phyloP scores from a whole-genome alignment of 2,797 vertebrate species.

The Myotis planiceps region DNA sequence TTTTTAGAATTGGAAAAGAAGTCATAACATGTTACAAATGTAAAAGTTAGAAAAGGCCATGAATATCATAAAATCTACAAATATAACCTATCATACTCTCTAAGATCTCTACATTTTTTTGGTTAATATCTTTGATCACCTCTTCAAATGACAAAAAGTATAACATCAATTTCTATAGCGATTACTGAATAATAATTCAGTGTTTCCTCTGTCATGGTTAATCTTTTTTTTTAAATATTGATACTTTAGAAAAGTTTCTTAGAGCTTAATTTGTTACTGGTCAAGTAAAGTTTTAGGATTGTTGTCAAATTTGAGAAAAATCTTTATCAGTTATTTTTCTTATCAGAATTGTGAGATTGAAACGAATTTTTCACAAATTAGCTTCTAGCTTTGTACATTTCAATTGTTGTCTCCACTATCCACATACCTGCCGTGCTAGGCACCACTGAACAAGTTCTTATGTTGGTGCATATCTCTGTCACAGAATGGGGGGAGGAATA shows the following conservation, averaged over 20 bases:
- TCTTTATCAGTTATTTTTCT: background rate
- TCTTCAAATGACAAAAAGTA: background rate
- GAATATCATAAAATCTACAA: constrained; percentile 26
- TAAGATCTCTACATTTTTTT: background rate
- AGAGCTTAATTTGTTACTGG: background rate
- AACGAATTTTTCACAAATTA: background rate
- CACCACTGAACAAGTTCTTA: background rate
- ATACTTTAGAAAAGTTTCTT: background rate
- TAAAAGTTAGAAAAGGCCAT: background rate
- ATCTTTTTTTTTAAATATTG: background rate
- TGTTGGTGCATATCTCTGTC: background rate
- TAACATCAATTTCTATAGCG: background rate
- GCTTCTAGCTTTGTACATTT: background rate
- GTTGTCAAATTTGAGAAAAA: constrained; percentile 11
- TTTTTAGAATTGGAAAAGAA: constrained; percentile 11
- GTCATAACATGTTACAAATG: background rate
- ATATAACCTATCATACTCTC: background rate
- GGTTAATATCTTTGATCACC: background rate
- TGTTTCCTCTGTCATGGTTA: background rate
- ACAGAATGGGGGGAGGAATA: background rate
- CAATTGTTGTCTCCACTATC: background rate
- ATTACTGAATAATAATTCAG: background rate
- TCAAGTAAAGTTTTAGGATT: background rate
- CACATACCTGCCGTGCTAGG: background rate
- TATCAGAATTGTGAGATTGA: background rate